Percentiles rank a stretch among this genome's conserved stretches.
phyloP scores from a whole-genome alignment of 2,888 invertebrate species.

The Acleris emargana region DNA sequence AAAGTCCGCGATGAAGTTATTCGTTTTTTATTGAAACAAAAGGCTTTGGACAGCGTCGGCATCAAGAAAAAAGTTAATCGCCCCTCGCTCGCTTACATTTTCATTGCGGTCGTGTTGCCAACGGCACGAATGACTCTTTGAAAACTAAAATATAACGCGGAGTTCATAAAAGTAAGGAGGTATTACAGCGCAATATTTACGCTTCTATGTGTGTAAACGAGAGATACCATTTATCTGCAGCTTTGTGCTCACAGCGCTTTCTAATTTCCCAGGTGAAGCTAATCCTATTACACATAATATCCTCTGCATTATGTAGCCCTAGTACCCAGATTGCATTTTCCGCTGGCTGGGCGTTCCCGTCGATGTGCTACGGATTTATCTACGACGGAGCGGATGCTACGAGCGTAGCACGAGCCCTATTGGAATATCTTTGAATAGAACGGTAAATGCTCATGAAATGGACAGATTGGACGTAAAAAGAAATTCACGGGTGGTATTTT shows the following conservation, averaged over 20 bases:
- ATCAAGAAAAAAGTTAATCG: constrained; percentile 13
- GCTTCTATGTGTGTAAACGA: background rate
- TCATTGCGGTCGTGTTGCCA: constrained; percentile 3
- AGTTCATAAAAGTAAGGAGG: too few relatives aligned
- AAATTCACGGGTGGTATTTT: background rate
- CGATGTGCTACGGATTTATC: constrained; percentile 35
- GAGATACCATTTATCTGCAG: constrained; percentile 7
- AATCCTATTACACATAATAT: constrained; percentile 30
- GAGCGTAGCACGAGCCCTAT: constrained; percentile 15
- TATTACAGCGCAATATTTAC: too few relatives aligned
- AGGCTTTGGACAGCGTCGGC: constrained; percentile 1
- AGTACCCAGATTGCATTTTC: constrained; percentile 51
- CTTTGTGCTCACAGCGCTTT: constrained; percentile 18
- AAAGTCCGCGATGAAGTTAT: constrained; percentile 24
- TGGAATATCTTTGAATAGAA: constrained; percentile 12
- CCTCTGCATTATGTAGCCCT: constrained; percentile 35
- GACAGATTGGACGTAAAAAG: constrained; percentile 13
- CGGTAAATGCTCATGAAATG: constrained; percentile 22
- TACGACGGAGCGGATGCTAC: constrained; percentile 34
- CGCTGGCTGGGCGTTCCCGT: constrained; percentile 42
- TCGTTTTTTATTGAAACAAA: constrained; percentile 26
- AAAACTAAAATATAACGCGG: too few relatives aligned
- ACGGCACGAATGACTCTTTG: too few relatives aligned
- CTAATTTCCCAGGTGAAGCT: constrained; percentile 33
- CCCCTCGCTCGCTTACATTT: constrained; percentile 14